These are phyloP conservation scores for Brachyrhaphis roseni DNA, from an alignment of 2,797 vertebrate genomes.

Conservation along the genomic window DNA sequence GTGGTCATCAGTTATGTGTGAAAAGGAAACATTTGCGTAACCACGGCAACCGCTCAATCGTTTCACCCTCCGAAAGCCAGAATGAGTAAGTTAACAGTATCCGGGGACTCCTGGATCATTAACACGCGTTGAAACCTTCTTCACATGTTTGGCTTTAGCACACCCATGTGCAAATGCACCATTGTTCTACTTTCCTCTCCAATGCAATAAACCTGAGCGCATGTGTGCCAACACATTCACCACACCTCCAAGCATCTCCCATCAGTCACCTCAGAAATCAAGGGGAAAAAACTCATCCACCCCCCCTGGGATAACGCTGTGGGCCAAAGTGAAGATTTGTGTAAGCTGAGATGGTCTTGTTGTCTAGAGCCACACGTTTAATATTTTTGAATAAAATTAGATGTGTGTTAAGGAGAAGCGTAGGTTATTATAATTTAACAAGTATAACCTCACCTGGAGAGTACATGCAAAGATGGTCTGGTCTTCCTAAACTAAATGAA, in stretches of 20 bases:
- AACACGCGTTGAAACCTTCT: constrained; percentile 48
- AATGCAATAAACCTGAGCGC: constrained; percentile 2
- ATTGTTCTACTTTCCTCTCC: constrained; percentile 43
- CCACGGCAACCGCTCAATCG: constrained; percentile 45
- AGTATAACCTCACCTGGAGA: constrained; percentile 57
- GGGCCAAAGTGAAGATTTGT: constrained; percentile 1
- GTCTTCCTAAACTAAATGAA: constrained; percentile 77
- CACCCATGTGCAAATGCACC: constrained; percentile 45
- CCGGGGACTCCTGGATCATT: constrained; percentile 57
- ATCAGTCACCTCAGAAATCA: constrained; percentile 43
- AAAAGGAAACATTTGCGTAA: constrained; percentile 50
- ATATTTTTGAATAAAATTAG: constrained; percentile 52
- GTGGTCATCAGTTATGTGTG: constrained; percentile 40
- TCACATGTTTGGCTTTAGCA: constrained; percentile 55
- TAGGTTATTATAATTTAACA: constrained; percentile 58
- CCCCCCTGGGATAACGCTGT: neutral
- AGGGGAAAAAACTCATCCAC: constrained; percentile 26
- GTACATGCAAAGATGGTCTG: constrained; percentile 72
- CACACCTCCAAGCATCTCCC: constrained; percentile 51
- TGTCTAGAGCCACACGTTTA: constrained; percentile 12
- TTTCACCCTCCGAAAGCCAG: constrained; percentile 48
- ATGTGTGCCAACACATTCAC: constrained; percentile 14
- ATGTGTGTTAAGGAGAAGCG: constrained; percentile 38
- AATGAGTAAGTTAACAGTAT: constrained; percentile 40
- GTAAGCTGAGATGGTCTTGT: neutral